Evolutionary conservation across 2,113 vertebrate species (phyloP).

Genomic region (Hemiprocne comata): DNA sequence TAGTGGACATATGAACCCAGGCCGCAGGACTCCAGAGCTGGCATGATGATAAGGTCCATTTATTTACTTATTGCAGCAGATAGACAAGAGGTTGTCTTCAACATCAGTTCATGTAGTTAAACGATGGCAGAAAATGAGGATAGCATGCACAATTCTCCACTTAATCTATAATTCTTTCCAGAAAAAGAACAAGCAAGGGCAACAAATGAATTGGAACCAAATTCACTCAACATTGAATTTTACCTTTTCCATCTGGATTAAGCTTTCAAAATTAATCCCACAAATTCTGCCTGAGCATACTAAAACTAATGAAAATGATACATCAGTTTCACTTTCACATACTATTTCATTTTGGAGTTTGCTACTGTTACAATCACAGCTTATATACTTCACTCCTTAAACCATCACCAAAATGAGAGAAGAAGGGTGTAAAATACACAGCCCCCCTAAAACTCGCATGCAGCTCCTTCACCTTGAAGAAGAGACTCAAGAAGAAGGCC

Average conservation of each 20-base stretch:
- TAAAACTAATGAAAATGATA: slow-evolving; percentile 54
- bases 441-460: neutral
- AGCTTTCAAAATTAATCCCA: slow-evolving; percentile 61
- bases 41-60: neutral
- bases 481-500: neutral
- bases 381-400: neutral
- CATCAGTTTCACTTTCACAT: slow-evolving; percentile 36
- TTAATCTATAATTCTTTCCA: slow-evolving; percentile 12
- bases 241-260: slow-evolving; percentile 66
- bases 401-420: neutral
- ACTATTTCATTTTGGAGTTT: slow-evolving; percentile 29
- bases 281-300: slow-evolving; percentile 42
- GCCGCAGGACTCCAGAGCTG: neutral
- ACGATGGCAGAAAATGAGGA: neutral
- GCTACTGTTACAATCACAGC: neutral
- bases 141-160: neutral
- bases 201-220: slow-evolving; percentile 49
- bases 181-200: slow-evolving; percentile 20
- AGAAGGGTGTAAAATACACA: neutral
- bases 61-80: neutral
- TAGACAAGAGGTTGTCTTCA: neutral
- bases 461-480: neutral
- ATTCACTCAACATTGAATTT: slow-evolving; percentile 45
- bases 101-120: neutral
- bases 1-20: neutral